Base-by-base conservation (phyloP, 2,797 vertebrate genomes). In the Acropternis orthonyx region DNA sequence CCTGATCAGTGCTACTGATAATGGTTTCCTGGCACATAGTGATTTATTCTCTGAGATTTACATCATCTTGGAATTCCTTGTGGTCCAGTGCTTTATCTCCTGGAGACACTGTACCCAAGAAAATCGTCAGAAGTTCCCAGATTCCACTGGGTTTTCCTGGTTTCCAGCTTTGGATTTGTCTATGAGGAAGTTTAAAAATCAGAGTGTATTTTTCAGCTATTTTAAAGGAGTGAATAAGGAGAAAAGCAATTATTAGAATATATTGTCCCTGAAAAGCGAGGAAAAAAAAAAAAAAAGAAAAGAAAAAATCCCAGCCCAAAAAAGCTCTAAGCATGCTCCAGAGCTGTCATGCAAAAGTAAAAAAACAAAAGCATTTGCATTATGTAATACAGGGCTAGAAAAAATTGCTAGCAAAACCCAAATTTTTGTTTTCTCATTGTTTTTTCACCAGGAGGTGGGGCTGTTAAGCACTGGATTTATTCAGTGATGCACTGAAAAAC, bases 381-480 rank as follows among this genome's bases (percentile, higher is more conserved):
- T 84, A 87, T 56, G 22, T 72, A 81, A 80, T 39, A 34, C 41
- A 65, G 18, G 85, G 34, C 19, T 52, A 54, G 39, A 26, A 84
- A 75, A 84, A 56, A 58, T 19, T 49, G 12, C 20, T 21, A 39
- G 49, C 10, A 65, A 79, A 62, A 5, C 6, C 8, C 24, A 14
- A 6, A 24, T 52, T n/a, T 56, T 76, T 72, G 30, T 41, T 73
- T 89, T 65, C 30, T 28, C 54, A 13, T 66, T 72, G 39, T 28
- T 90, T 84, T 88, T 90, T 73, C 49, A 77, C 94, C 97, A 97
- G 96, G 76, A 97, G 97, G 85, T 97, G 97, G 96, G 76, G 96
- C 88, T 97, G 59, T 96, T 95, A 84, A 96, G 95, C 92, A 95
- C 43, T 4, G 54, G 65, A 97, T 96, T 92, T 93, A 21, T 80